phyloP scores from a whole-genome alignment of 2,888 invertebrate genomes.

The Lasioglossum oenotherae region DNA sequence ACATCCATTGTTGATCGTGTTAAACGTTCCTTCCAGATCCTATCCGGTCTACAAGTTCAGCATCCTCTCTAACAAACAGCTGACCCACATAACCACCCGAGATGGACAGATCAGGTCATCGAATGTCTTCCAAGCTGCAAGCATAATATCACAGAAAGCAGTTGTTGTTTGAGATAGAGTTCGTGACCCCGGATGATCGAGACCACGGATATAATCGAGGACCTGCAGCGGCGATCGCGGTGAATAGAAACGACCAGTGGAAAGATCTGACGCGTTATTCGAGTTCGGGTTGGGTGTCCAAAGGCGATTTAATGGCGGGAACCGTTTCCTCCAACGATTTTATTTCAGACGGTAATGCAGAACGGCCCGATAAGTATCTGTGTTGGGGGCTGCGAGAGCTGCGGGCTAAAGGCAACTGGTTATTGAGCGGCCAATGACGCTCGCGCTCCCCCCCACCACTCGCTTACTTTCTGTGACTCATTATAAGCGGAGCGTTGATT shows the following conservation, averaged over 20 bases:
- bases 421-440: not conserved
- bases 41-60: not conserved
- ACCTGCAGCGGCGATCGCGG: constrained; percentile 9
- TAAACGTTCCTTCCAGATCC: not conserved
- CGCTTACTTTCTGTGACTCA: not conserved
- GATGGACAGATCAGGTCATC: constrained; percentile 9
- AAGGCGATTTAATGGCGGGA: not conserved
- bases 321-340: not conserved
- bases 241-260: not conserved
- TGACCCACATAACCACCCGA: constrained; percentile 1
- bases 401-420: not conserved
- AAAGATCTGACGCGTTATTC: constrained; percentile 10
- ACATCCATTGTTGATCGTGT: not conserved
- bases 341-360: not conserved
- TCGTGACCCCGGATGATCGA: constrained; percentile 8
- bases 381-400: not conserved
- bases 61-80: not conserved
- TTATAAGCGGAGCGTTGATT: not conserved
- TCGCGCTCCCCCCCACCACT: not conserved
- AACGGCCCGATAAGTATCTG: constrained; percentile 12
- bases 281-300: constrained; percentile 9
- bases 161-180: constrained; percentile 11
- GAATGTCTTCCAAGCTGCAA: constrained; percentile 3
- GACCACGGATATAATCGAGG: constrained; percentile 6
- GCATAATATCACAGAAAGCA: not conserved